A percentile compares a stretch with the other conserved stretches of the same genome.
Evolutionary conservation across 2,797 vertebrate species (phyloP).

Genomic region (Fratercula arctica): DNA sequence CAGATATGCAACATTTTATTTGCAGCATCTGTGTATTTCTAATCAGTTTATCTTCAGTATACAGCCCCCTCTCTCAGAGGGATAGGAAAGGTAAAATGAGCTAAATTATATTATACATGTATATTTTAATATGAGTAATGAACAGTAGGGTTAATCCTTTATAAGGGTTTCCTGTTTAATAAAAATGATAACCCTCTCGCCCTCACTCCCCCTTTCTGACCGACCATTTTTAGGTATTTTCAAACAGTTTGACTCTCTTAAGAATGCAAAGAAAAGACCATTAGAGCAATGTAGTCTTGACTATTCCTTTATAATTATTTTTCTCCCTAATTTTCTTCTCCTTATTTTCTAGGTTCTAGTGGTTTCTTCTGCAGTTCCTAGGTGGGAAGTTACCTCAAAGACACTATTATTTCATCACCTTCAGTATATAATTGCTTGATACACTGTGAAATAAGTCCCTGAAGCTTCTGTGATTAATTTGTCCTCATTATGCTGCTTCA

Average conservation of each 20-base stretch:
- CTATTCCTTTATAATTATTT: neutral
- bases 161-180: neutral
- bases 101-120: neutral
- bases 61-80: neutral
- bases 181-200: neutral
- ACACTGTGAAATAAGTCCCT: constrained; percentile 19
- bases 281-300: neutral
- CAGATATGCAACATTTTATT: constrained; percentile 42
- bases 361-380: neutral
- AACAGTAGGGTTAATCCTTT: neutral
- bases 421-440: constrained; percentile 5
- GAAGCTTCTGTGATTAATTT: constrained; percentile 8
- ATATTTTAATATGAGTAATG: neutral
- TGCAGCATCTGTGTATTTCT: constrained; percentile 56
- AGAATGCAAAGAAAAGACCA: neutral
- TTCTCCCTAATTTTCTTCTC: neutral
- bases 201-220: neutral
- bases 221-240: constrained; percentile 1
- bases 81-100: neutral
- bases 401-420: constrained; percentile 24
- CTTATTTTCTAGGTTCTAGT: neutral
- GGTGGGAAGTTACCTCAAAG: constrained; percentile 1
- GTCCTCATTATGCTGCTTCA: constrained; percentile 9
- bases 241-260: neutral
- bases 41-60: constrained; percentile 42